Base-by-base conservation (phyloP, 2,797 vertebrate species). In the Periophthalmus magnuspinnatus region DNA sequence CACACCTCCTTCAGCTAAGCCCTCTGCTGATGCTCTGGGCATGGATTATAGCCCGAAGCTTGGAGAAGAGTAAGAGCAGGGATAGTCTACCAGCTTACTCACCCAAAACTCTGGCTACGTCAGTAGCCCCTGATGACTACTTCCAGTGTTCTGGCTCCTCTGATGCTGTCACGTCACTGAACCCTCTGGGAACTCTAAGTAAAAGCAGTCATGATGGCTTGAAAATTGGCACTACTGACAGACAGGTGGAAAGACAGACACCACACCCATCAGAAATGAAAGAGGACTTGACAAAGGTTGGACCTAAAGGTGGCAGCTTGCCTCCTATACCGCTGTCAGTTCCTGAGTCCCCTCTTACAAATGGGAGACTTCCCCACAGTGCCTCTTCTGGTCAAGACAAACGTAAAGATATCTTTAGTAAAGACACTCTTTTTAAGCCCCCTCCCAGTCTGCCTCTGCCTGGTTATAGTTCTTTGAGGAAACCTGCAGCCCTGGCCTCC, bases 361-460 rank as follows among this genome's bases (percentile, higher is more conserved):
- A 97, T 0, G 96, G 96, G 72, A 94, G 95, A 72, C 92, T 95
- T 60, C 92, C 94, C 79, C 94, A 97, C 24, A 86, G 91, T n/a
- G 34, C 92, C 9, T 95, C 97, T 80, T 94, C 94, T 24, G 93
- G 92, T 91, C 92, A 95, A 77, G 97, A 98, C 87, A 98, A 96
- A 90, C 94, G 94, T 86, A 95, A 96, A 91, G 97, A 99, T 91
- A 95, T 97, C 79, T 99, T 98, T 88, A 97, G 95, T 91, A 97
- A 98, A 89, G 97, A 99, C 86, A 96, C 96, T 0, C 93, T 99
- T 67, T 98, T 99, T 75, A 98, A 97, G 88, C 95, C 97, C 81
- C 95, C 95, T 66, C 95, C 95, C 68, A 95, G 93, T 89, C 82
- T 92, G 41, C 93, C 94, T 61, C 85, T 96, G 76, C 93, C 95